Evolutionary conservation across 2,888 invertebrate species (phyloP).

Genomic region (Emmelina monodactyla): DNA sequence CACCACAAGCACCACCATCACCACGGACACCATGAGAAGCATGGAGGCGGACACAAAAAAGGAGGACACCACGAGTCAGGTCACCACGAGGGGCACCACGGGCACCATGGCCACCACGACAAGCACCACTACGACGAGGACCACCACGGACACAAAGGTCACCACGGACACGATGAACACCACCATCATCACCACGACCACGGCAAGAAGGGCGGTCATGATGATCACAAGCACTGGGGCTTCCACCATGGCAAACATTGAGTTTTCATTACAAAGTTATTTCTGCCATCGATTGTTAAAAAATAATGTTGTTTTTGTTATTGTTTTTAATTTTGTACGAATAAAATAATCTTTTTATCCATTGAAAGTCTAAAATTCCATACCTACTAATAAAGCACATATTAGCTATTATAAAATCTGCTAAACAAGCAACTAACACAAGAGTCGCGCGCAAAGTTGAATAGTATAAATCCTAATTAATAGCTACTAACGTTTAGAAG

Average conservation of each 20-base stretch:
- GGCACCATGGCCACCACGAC: slow-evolving; percentile 80
- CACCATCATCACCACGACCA: slow-evolving; percentile 77
- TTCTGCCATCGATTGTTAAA: slow-evolving; percentile 15
- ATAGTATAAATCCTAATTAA: no score
- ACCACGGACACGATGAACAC: slow-evolving; percentile 78
- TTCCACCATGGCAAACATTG: slow-evolving; percentile 66
- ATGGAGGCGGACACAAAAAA: slow-evolving; percentile 81
- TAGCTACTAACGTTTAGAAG: no score
- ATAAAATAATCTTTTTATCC: slow-evolving; percentile 19
- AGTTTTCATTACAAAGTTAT: slow-evolving; percentile 18
- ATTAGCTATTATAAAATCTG: no score
- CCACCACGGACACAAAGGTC: slow-evolving; percentile 81
- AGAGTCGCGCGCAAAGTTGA: no score
- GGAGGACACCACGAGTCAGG: slow-evolving; percentile 81
- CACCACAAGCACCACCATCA: slow-evolving; percentile 81
- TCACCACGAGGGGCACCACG: slow-evolving; percentile 79
- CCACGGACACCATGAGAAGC: slow-evolving; percentile 75
- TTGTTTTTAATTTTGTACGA: slow-evolving; percentile 40
- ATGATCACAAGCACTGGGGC: slow-evolving; percentile 77
- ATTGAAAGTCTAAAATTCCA: no score
- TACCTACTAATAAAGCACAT: no score
- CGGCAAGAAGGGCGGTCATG: slow-evolving; percentile 80
- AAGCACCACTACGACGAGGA: slow-evolving; percentile 83
- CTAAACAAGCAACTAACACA: no score
- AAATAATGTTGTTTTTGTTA: slow-evolving; percentile 33